Percentiles rank a stretch among this genome's conserved stretches.
Conservation (phyloP, 2,797 vertebrate species). For the Xyrichtys novacula region DNA sequence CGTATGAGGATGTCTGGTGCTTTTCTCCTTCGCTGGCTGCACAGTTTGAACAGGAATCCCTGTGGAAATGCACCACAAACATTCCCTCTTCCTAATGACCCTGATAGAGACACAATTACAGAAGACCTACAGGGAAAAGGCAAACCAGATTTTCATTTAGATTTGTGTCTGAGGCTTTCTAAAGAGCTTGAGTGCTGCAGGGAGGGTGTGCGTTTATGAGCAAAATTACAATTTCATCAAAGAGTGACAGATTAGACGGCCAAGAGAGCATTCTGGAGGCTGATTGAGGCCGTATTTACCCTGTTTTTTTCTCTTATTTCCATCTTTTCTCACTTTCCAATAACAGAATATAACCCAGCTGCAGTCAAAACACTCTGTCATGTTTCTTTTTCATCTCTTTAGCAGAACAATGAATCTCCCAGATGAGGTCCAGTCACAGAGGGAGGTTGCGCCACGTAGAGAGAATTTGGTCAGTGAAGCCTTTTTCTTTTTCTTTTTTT, state of each 20-base stretch:
- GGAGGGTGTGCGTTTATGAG: slow-evolving; percentile 42
- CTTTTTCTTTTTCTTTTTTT: slow-evolving; percentile 71
- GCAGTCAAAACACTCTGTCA: slow-evolving; percentile 55
- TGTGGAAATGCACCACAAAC: slow-evolving; percentile 56
- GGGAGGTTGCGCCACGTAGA: slow-evolving; percentile 62
- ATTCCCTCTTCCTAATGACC: slow-evolving; percentile 74
- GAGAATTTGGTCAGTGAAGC: slow-evolving; percentile 58
- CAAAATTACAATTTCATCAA: slow-evolving; percentile 40
- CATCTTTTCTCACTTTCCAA: slow-evolving; percentile 39
- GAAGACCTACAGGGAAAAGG: slow-evolving; percentile 61
- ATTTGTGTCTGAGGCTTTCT: slow-evolving; percentile 62
- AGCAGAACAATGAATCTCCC: slow-evolving; percentile 71
- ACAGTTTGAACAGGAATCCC: slow-evolving; percentile 39
- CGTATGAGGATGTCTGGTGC: slow-evolving; percentile 39
- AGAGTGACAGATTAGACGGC: slow-evolving; percentile 28
- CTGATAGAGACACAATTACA: slow-evolving; percentile 70
- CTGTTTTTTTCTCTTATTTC: slow-evolving; percentile 32
- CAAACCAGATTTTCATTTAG: slow-evolving; percentile 75
- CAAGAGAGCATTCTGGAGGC: slow-evolving; percentile 14
- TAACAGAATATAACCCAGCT: slow-evolving; percentile 67
- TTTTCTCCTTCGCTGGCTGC: slow-evolving; percentile 32
- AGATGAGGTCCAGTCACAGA: slow-evolving; percentile 66
- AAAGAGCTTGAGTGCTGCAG: slow-evolving; percentile 27
- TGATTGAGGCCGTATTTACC: slow-evolving; percentile 36
- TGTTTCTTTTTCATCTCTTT: slow-evolving; percentile 28